Evolutionary conservation across 2,797 vertebrate species (phyloP), one percentile per base, ranked within the genome.

Genomic region (Champsocephalus esox): DNA sequence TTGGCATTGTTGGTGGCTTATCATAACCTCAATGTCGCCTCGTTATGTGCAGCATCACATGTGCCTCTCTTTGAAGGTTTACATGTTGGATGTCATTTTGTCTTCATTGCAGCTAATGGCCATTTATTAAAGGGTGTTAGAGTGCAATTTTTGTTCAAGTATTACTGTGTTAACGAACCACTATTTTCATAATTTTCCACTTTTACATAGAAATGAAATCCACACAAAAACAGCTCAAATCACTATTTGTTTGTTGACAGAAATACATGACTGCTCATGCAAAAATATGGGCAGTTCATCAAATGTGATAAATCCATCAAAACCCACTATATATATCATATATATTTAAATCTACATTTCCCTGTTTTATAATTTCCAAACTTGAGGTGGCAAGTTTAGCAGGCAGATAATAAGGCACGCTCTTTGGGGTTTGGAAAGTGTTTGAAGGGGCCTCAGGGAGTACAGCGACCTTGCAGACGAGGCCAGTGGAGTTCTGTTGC

Each of bases 381-480:
- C 79, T 64, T 43, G 8, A 63, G 63, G 63, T 71, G 75, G 19
- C 24, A 52, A 28, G 55, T 77, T 24, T 17, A 21, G 64, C 60
- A 62, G 63, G 28, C 66, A 24, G 48, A 75, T 77, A 58, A 68
- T 66, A 56, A 59, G 59, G 52, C n/a, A 5, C 43, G 8, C 56
- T 64, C 19, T 66, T 54, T 77, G 66, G 38, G 48, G 16, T 80
- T 54, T 63, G 56, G 19, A n/a, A 65, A 1, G 48, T 73, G 75
- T 80, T 66, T 82, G 41, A 83, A 59, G 77, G 51, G 68, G 66
- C 54, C 32, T 74, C 45, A 14, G 71, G 56, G 73, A 83, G 75
- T 10, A 63, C 13, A 2, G 59, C 48, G 21, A 71, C 83, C 78
- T 91, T 85, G 84, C 73, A 79, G 66, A 77, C 81, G 58, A 92